These are phyloP conservation scores for Coptodon rendalli DNA, from an alignment of 2,113 vertebrate species.

Conservation along the genomic window DNA sequence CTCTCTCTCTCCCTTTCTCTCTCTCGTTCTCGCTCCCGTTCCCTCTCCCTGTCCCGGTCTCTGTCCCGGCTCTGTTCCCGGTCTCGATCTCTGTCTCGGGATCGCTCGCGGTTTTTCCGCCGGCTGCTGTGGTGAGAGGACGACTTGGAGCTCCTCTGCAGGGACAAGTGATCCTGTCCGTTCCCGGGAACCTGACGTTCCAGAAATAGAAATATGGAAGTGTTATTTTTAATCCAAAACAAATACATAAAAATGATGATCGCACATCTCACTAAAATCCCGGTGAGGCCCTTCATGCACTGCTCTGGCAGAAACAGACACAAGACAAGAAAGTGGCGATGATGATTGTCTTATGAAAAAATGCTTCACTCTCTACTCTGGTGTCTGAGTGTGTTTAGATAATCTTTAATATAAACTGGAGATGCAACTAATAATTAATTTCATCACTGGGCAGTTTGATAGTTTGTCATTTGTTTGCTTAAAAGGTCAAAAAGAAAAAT, in stretches of 20 bases:
- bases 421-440: background rate
- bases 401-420: background rate
- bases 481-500: background rate
- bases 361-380: background rate
- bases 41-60: constrained; percentile 62
- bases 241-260: background rate
- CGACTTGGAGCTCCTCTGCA: constrained; percentile 91
- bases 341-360: background rate
- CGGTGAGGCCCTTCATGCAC: constrained; percentile 30
- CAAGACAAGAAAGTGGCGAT: constrained; percentile 1
- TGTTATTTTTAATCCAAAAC: background rate
- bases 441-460: background rate
- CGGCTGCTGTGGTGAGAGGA: constrained; percentile 88
- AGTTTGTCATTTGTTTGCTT: background rate
- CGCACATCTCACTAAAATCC: background rate
- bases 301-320: constrained; percentile 12
- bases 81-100: constrained; percentile 67
- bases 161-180: constrained; percentile 85
- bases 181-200: constrained; percentile 82
- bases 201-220: background rate
- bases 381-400: background rate
- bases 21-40: constrained; percentile 61
- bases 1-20: constrained; percentile 37
- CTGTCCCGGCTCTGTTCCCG: constrained; percentile 62
- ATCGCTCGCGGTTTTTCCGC: constrained; percentile 76